Evolutionary conservation across 1,140 invertebrate species (phyloP).

Genomic region (Melanaphis sacchari): DNA sequence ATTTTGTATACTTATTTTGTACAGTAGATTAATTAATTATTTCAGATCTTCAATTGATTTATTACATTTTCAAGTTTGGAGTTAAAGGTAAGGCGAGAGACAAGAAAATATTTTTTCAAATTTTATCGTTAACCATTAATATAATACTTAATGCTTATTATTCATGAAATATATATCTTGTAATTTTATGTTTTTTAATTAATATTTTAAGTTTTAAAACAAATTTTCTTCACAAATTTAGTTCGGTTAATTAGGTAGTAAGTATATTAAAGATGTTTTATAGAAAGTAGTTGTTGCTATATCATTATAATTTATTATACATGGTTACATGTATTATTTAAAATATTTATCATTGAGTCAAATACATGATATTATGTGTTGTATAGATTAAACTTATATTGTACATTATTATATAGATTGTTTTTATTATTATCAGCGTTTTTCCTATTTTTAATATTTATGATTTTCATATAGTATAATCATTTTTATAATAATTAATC

Average conservation of each 20-base stretch:
- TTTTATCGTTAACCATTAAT: not conserved
- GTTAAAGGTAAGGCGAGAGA: conserved; percentile 43
- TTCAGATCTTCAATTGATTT: not conserved
- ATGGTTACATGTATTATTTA: not conserved
- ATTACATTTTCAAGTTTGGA: not conserved
- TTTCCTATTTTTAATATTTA: not conserved
- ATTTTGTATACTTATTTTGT: not conserved
- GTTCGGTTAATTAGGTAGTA: not conserved
- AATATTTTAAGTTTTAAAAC: not conserved
- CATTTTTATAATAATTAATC: not conserved
- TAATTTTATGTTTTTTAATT: not conserved
- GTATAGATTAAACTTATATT: too few relatives aligned
- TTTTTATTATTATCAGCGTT: not conserved
- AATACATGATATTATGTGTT: not conserved
- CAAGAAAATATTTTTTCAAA: not conserved
- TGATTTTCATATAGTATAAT: not conserved
- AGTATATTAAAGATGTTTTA: not conserved
- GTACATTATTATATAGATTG: not conserved
- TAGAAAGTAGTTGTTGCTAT: not conserved
- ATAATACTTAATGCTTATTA: not conserved
- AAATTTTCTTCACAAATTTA: not conserved
- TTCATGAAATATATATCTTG: not conserved
- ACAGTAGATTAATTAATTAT: not conserved
- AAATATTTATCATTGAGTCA: not conserved
- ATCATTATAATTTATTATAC: not conserved